Conservation (phyloP, 2,113 vertebrate species). For the Pedionomus torquatus region DNA sequence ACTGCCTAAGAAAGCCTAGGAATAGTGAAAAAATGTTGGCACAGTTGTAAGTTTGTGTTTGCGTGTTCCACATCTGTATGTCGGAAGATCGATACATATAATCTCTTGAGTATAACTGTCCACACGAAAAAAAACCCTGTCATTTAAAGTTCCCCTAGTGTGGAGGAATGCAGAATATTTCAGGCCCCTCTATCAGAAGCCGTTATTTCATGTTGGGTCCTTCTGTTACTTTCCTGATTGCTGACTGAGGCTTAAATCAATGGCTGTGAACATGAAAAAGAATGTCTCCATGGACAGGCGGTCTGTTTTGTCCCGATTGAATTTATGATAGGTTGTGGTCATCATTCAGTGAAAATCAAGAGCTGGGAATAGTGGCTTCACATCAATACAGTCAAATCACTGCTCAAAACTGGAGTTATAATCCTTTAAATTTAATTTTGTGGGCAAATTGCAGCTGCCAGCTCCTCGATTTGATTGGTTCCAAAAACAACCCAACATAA, state of each 20-base stretch:
- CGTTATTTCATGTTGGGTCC: background rate
- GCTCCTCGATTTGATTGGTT: conserved; percentile 34
- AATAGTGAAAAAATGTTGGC: background rate
- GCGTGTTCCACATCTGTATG: background rate
- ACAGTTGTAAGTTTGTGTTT: background rate
- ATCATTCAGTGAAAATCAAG: conserved; percentile 1
- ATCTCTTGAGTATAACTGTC: background rate
- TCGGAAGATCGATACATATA: background rate
- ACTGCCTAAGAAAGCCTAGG: background rate
- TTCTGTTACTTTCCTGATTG: background rate
- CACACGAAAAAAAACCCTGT: background rate
- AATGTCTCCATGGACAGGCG: background rate
- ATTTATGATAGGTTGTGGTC: background rate
- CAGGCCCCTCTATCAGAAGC: background rate
- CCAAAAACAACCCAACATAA: conserved; percentile 33
- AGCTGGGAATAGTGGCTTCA: background rate
- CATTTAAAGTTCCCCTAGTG: background rate
- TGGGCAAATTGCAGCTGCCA: conserved; percentile 5
- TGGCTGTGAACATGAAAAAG: background rate
- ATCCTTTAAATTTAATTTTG: conserved; percentile 12
- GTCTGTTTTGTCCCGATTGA: background rate
- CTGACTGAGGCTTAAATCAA: conserved; percentile 7
- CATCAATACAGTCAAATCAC: conserved; percentile 45
- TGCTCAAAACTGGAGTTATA: background rate
- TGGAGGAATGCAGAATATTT: background rate